Base-by-base conservation (phyloP, 1,140 invertebrate species). In the Anoplophora glabripennis region DNA sequence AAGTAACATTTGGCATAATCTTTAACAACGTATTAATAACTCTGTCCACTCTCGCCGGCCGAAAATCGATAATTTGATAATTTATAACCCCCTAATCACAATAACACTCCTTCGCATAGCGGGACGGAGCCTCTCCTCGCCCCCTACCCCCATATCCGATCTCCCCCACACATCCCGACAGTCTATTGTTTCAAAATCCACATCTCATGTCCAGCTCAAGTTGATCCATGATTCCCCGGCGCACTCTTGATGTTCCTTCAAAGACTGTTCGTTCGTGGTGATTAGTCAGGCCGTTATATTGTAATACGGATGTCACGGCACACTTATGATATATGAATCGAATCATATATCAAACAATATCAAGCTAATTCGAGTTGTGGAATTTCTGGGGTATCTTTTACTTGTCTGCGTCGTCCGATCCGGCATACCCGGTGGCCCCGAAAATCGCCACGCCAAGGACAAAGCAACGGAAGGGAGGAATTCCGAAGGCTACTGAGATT, bases 271-370 rank as follows among this genome's bases (percentile, higher is more conserved):
- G 41, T 55, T 56, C 54, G 28, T 47, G 58, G 57, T 66, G 64
- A 66, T 66, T 66, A 66, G 64, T 66, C 64, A 66, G 52, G 45
- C 44, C 42, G 63, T 61, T 55, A 62, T 56, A 61, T 54, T 51
- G 59, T 56, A 57, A 61, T 45, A 36, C 55, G 59, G 42, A 53
- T 42, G 51, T 53, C 21, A 59, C 47, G 57, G 40, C 49, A 42
- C 47, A 34, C 28, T 55, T 51, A 57, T 66, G 64, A 66, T 66
- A 66, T 66, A 66, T 66, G 64, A 62, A 63, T 66, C 64, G 64
- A 66, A 63, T 63, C 64, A 66, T 63, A 66, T 66, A 63, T 66
- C 64, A 66, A 66, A 62, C 64, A 61, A 63, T 66, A 66, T 65
- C 54, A 46, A 51, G 49, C 55, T 65, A 65, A 65, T 61, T 64